Evolutionary conservation across 2,888 invertebrate genomes (phyloP).

Genomic region (Panorpa germanica): DNA sequence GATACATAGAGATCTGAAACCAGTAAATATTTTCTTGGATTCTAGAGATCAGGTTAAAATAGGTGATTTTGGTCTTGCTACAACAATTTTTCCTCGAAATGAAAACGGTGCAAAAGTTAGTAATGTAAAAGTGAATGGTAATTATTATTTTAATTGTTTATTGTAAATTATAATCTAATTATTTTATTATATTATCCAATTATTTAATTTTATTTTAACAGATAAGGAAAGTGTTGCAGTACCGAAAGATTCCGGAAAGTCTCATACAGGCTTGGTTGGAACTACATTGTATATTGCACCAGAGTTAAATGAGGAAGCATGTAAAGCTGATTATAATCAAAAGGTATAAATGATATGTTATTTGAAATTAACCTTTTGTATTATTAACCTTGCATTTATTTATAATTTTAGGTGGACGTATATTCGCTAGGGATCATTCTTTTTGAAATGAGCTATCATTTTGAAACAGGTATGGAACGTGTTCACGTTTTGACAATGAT

Average conservation of each 20-base stretch:
- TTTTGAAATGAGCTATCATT: constrained; percentile 84
- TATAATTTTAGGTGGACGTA: constrained; percentile 30
- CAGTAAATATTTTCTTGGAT: constrained; percentile 90
- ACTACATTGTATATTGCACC: constrained; percentile 93
- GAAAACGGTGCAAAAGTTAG: constrained; percentile 13
- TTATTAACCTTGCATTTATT: neutral
- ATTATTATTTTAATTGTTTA: no score
- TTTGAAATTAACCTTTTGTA: constrained; percentile 13
- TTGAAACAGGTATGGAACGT: constrained; percentile 80
- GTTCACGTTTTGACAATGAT: constrained; percentile 55
- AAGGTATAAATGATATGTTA: constrained; percentile 48
- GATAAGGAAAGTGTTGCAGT: no score
- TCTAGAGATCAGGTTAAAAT: constrained; percentile 91
- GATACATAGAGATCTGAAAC: constrained; percentile 71
- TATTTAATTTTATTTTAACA: constrained; percentile 3
- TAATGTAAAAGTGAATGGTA: no score
- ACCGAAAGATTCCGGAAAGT: constrained; percentile 12
- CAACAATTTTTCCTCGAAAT: constrained; percentile 55
- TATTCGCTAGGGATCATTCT: constrained; percentile 81
- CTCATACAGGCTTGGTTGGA: constrained; percentile 68
- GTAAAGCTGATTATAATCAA: constrained; percentile 66
- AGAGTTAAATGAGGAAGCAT: constrained; percentile 53
- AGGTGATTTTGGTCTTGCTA: constrained; percentile 94
- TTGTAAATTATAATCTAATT: constrained; percentile 12
- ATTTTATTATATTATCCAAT: constrained; percentile 1